Percentiles rank a stretch among this genome's conserved stretches.
phyloP scores from a whole-genome alignment of 2,888 invertebrate genomes.

The Pyrrhia umbra region DNA sequence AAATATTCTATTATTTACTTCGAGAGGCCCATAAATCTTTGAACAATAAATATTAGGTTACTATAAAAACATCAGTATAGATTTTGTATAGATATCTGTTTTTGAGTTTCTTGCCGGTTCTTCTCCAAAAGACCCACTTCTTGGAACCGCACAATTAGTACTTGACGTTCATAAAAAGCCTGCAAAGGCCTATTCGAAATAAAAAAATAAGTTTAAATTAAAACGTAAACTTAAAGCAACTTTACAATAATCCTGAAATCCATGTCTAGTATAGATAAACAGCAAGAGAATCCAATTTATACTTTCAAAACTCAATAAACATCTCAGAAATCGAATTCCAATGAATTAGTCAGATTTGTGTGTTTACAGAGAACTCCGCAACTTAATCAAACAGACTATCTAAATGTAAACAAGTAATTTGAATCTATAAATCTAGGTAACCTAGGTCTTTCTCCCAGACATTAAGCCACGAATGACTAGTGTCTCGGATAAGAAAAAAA shows the following conservation, averaged over 20 bases:
- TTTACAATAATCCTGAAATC: not conserved
- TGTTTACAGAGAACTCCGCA: constrained; percentile 7
- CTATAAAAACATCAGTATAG: too few relatives aligned
- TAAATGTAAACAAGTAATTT: constrained; percentile 14
- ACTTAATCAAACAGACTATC: constrained; percentile 1
- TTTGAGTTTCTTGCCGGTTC: too few relatives aligned
- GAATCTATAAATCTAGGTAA: not conserved
- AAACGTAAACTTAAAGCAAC: not conserved
- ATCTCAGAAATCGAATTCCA: not conserved
- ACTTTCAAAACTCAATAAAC: not conserved
- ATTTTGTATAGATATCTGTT: too few relatives aligned
- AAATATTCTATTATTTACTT: too few relatives aligned
- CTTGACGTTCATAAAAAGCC: too few relatives aligned
- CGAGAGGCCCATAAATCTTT: too few relatives aligned
- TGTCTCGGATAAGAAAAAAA: constrained; percentile 11
- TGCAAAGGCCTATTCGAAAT: too few relatives aligned
- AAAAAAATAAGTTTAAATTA: too few relatives aligned
- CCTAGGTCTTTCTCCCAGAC: constrained; percentile 14
- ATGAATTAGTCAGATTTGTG: constrained; percentile 8
- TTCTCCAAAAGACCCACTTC: too few relatives aligned
- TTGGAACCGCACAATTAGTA: too few relatives aligned
- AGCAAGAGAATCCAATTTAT: not conserved
- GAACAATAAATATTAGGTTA: too few relatives aligned
- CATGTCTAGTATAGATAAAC: not conserved
- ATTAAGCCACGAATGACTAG: constrained; percentile 11